Base-by-base conservation (phyloP, 1,140 invertebrate genomes). In the Xylocopa sonorina region DNA sequence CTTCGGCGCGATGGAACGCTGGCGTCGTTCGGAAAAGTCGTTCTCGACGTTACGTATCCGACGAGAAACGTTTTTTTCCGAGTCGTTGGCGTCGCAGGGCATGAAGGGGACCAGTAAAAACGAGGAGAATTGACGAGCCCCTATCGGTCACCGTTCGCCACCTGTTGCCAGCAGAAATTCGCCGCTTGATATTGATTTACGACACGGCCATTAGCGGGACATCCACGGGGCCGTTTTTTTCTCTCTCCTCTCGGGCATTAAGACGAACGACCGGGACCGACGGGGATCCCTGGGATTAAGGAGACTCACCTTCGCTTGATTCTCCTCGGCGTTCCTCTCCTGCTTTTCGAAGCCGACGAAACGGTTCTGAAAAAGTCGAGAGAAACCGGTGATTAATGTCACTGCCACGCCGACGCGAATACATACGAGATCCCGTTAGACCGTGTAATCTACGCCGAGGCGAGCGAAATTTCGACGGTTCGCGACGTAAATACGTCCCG, bases 251-350 rank as follows among this genome's bases (percentile, higher is more conserved):
- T 24, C 16, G 3, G 18, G 12, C 24, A 6, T 12, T n/a, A 38
- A 67, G 32, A 75, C 58, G 64, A 75, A 74, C 58, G 81, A 77
- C n/a, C 69, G 18, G 29, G 55, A 83, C 51, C 77, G 66, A 46
- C 29, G 32, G 55, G 66, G 71, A 46, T 24, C 48, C 21, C 0
- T 7, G 9, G 24, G 18, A 32, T 55, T 27, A 29, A 66, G 50
- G 4, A 10, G 55, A 90, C 90, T 92, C 77, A 92, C 92, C 88
- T 89, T 91, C 18, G 72, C 66, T 63, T 86, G 87, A 41, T 67
- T 85, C 66, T 91, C 90, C 48, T 89, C 89, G 18, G 41, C 43
- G 51, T 62, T 85, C 58, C 76, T 88, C 27, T 89, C 90, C 62
- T 89, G 86, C 38, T 84, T 86, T 21, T 90, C 88, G 34, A 71